A percentile compares a stretch with the other conserved stretches of the same genome.
Evolutionary conservation across 2,888 invertebrate genomes (phyloP).

Genomic region (Bedellia somnulentella): DNA sequence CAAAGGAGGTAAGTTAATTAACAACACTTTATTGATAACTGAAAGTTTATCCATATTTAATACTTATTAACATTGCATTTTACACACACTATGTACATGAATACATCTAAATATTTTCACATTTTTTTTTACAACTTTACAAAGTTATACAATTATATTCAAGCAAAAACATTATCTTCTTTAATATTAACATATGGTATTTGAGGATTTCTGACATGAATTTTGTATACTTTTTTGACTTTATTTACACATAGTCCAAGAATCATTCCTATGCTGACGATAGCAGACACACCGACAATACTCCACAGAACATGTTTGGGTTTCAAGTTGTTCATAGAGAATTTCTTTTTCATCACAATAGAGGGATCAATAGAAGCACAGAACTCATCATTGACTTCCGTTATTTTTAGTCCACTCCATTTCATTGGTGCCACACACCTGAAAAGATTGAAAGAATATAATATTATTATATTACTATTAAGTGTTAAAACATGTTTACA

Average conservation of each 20-base stretch:
- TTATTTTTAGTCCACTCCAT: slow-evolving; percentile 35
- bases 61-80: neutral
- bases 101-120: neutral
- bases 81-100: neutral
- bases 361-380: slow-evolving; percentile 40
- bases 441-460: slow-evolving; percentile 15
- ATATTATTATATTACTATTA: neutral
- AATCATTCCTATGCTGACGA: slow-evolving; percentile 37
- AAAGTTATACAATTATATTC: slow-evolving; percentile 14
- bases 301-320: slow-evolving; percentile 48
- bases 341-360: slow-evolving; percentile 21
- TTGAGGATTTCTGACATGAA: slow-evolving; percentile 30
- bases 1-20: slow-evolving; percentile 60
- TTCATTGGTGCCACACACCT: slow-evolving; percentile 51
- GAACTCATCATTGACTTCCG: slow-evolving; percentile 35
- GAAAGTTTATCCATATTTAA: neutral
- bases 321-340: slow-evolving; percentile 27
- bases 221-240: slow-evolving; percentile 31
- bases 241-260: slow-evolving; percentile 36
- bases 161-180: slow-evolving; percentile 34
- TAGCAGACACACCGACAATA: slow-evolving; percentile 37
- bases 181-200: slow-evolving; percentile 40
- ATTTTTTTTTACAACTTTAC: slow-evolving; percentile 3
- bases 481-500: no score
- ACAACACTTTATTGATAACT: slow-evolving; percentile 6